Evolutionary conservation across 2,888 invertebrate genomes (phyloP), one percentile per base, ranked within the genome.

Genomic region (Eupithecia vulgata): DNA sequence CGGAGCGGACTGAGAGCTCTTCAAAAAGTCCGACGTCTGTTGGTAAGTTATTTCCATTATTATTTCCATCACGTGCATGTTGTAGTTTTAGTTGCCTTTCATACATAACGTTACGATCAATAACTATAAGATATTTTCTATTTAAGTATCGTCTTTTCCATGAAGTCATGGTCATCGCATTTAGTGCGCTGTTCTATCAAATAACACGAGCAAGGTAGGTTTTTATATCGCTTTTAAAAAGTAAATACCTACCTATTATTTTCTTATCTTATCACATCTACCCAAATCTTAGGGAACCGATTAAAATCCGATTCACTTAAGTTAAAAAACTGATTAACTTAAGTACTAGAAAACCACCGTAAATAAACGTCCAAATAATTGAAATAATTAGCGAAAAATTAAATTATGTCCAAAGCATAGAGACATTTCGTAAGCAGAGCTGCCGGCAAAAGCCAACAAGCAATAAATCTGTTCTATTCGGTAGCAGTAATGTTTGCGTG

Each of bases 11-110:
- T 52, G 95, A 94, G 76, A 94, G 95, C 66, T 93, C 94, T 34
- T 95, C 95, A 62, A 96, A 95, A 91, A 97, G 96, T 82, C 96
- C 96, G 0, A 96, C 96, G 8, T 96, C 96, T 67, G 96, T 95
- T 15, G 95, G 95, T 95, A 82, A 92, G 95, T 93, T 77, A 75
- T 80, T 77, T 66, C 64, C 21, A n/a, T 34, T 35, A 74, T 73
- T 66, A 67, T 67, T 67, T n/a, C 21, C 21, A 37, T 37, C 17
- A 34, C 7, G 34, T 30, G 15, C 13, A 61, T 17, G 7, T 6
- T 34, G 57, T 57, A n/a, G n/a, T 52, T 21, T n/a, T n/a, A 48
- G 45, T 8, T 52, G 52, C 10, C 21, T 52, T 48, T 48, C 21
- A 52, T 52, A 52, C 21, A 52, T 21, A 52, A 52, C 21, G 52